Conservation (phyloP, 2,797 vertebrate genomes). For the Gobionotothen gibberifrons region DNA sequence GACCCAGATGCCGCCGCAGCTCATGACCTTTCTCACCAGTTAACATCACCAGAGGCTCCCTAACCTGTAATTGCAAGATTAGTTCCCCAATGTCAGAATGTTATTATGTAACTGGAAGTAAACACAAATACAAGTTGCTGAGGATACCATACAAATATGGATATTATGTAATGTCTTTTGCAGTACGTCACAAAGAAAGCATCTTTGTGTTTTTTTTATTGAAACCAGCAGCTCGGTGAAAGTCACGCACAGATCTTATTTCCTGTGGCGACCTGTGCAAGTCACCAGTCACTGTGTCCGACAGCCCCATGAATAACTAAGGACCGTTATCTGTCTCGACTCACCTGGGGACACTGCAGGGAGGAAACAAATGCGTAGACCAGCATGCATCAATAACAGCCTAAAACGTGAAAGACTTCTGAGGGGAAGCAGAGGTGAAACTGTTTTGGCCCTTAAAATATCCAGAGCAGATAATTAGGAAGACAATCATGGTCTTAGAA, state of each 20-base stretch:
- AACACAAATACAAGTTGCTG: not conserved
- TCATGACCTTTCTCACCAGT: conserved; percentile 61
- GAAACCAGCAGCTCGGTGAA: conserved; percentile 14
- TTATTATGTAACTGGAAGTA: conserved; percentile 18
- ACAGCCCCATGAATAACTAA: conserved; percentile 81
- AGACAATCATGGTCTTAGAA: not conserved
- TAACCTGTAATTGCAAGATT: conserved; percentile 48
- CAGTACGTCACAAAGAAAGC: not conserved
- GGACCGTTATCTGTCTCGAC: conserved; percentile 65
- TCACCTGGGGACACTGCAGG: conserved; percentile 65
- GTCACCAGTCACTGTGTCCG: conserved; percentile 72
- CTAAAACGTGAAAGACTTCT: conserved; percentile 53
- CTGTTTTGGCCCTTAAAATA: conserved; percentile 31
- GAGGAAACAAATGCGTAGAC: conserved; percentile 73
- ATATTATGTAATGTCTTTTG: conserved; percentile 15
- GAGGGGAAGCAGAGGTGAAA: conserved; percentile 47
- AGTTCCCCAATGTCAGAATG: conserved; percentile 46
- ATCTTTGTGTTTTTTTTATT: not conserved
- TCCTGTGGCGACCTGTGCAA: conserved; percentile 58
- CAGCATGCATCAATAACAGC: conserved; percentile 65
- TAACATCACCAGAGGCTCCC: conserved; percentile 42
- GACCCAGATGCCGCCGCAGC: conserved; percentile 32
- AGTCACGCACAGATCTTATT: conserved; percentile 39
- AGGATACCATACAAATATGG: not conserved
- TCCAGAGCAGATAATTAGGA: conserved; percentile 1